phyloP scores from a whole-genome alignment of 1,140 invertebrate genomes.

The Magallana gigas region DNA sequence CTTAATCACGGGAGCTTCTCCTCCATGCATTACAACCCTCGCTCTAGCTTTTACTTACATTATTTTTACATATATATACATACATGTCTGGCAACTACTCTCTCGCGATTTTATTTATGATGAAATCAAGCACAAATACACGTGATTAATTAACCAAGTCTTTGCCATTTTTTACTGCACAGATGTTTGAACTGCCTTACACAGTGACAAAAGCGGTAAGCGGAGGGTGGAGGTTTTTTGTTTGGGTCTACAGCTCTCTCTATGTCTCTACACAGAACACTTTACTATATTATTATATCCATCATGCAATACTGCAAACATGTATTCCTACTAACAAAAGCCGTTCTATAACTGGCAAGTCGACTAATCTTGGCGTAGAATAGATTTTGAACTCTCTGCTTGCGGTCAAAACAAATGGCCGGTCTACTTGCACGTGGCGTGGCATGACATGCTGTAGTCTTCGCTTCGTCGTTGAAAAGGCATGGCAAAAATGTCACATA shows the following conservation, averaged over 20 bases:
- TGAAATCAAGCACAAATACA: too few species aligned
- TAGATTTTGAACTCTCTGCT: not conserved
- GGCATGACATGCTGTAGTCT: not conserved
- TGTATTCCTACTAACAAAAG: slow-evolving; percentile 17
- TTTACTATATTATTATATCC: not conserved
- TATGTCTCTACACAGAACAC: not conserved
- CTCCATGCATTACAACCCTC: too few species aligned
- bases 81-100: too few species aligned
- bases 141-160: too few species aligned
- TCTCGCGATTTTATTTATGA: too few species aligned
- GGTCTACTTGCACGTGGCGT: not conserved
- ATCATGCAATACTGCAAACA: not conserved
- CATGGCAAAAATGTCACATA: too few species aligned
- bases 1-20: too few species aligned
- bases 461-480: too few species aligned
- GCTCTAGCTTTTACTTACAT: too few species aligned
- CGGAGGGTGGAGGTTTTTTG: not conserved
- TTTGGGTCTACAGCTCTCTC: not conserved
- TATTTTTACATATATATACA: too few species aligned
- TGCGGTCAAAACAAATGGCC: too few species aligned
- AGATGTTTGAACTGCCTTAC: slow-evolving; percentile 33
- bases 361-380: not conserved
- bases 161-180: not conserved
- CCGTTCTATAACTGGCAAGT: not conserved
- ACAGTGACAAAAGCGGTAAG: slow-evolving; percentile 32